Base-by-base conservation (phyloP, 1,140 invertebrate genomes). In the Orchesella cincta region DNA sequence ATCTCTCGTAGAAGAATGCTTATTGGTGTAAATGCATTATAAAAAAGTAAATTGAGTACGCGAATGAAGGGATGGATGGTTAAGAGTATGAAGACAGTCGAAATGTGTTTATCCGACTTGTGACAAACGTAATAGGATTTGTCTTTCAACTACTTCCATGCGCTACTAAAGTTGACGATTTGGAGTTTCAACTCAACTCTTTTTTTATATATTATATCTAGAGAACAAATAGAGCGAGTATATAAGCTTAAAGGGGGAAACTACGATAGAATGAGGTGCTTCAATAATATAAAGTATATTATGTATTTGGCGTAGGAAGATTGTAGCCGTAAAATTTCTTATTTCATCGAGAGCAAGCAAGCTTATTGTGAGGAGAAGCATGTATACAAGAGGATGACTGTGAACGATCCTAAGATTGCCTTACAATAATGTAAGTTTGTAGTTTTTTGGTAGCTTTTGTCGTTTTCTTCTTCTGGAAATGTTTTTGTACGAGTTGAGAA, bases 41-140 rank as follows among this genome's bases (percentile, higher is more conserved):
- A 67, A 67, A 33, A 67, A 67, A 33, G 31, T 67, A 67, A 67
- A 67, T 67, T 67, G 62, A 29, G 52, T 57, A 57, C 52, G 52
- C 23, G 52, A 57, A 57, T 57, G 52, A 67, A 67, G 62, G 26
- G 26, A 67, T 67, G 62, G 62, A 31, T 67, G 62, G 62, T 67
- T 67, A 67, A 12, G 62, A 67, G 28, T 14, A 67, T 33, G 26
- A 33, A 67, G 14, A 67, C 54, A 67, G 26, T 67, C 26, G 62
- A 67, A 33, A 67, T 67, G 62, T 67, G 62, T 67, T 67, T 29
- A 67, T 67, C 31, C 62, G 62, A 67, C 62, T 67, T 67, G 62
- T 67, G 62, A 67, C 62, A 67, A 67, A 67, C 62, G 62, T 67
- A 67, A 67, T 67, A 67, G 62, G 62, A 67, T 67, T 67, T 67